These are phyloP conservation scores for Amphimallon solstitiale DNA, from an alignment of 2,888 invertebrate species.

Conservation along the genomic window DNA sequence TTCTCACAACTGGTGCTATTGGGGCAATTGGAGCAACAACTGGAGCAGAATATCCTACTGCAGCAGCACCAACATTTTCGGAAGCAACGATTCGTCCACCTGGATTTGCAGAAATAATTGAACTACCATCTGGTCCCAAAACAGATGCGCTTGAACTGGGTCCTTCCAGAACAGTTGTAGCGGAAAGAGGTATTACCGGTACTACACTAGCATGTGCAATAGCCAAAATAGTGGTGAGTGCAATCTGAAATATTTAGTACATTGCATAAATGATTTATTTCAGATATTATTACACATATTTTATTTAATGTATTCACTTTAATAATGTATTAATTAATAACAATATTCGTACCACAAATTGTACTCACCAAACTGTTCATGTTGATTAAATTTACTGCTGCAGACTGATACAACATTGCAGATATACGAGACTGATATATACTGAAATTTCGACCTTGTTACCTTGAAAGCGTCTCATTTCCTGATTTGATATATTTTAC, in stretches of 20 bases:
- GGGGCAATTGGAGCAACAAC: conserved; percentile 27
- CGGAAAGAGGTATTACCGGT: conserved; percentile 37
- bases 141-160: conserved; percentile 42
- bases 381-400: no score
- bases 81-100: conserved; percentile 39
- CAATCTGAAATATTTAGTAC: conserved; percentile 14
- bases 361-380: no score
- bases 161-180: conserved; percentile 40
- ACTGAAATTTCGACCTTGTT: no score
- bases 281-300: background rate
- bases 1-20: conserved; percentile 24
- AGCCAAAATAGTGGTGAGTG: conserved; percentile 39
- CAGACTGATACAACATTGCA: no score
- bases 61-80: conserved; percentile 29
- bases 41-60: conserved; percentile 36
- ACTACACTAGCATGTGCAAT: conserved; percentile 38
- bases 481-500: no score
- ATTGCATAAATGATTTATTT: no score
- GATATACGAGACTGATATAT: no score
- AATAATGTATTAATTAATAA: no score
- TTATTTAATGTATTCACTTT: no score
- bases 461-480: no score
- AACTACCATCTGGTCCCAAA: conserved; percentile 43
- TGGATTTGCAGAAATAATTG: conserved; percentile 41
- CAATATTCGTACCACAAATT: no score